Evolutionary conservation across 1,140 invertebrate genomes (phyloP).

Genomic region (Formica selysi): DNA sequence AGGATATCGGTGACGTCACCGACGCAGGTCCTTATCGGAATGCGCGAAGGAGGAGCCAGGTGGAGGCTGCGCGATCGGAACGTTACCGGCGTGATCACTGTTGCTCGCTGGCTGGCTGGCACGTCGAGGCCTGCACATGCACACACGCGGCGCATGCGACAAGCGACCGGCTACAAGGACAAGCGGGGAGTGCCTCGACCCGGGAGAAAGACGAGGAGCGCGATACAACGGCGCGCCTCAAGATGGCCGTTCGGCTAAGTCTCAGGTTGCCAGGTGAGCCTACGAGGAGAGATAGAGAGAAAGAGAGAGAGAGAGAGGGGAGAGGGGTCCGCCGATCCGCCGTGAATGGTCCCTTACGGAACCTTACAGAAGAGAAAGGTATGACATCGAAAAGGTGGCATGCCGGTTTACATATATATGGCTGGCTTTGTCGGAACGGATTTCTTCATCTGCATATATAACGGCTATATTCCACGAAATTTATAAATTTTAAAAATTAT

Average conservation of each 20-base stretch:
- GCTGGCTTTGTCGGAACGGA: slow-evolving; percentile 21
- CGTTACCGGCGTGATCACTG: background rate
- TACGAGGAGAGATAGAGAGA: slow-evolving; percentile 55
- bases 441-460: slow-evolving; percentile 18
- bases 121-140: slow-evolving; percentile 28
- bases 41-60: background rate
- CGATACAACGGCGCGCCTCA: slow-evolving; percentile 64
- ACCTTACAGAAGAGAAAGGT: slow-evolving; percentile 44
- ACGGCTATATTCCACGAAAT: slow-evolving; percentile 6
- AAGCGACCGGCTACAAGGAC: slow-evolving; percentile 58
- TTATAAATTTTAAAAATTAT: background rate
- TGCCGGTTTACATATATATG: too few relatives aligned
- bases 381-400: slow-evolving; percentile 39
- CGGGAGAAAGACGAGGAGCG: slow-evolving; percentile 67
- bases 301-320: slow-evolving; percentile 58
- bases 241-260: slow-evolving; percentile 76
- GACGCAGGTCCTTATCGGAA: background rate
- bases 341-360: slow-evolving; percentile 10
- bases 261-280: slow-evolving; percentile 70
- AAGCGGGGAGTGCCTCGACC: slow-evolving; percentile 48
- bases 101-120: background rate
- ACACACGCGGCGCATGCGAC: slow-evolving; percentile 53
- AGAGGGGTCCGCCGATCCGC: slow-evolving; percentile 42
- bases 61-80: background rate
- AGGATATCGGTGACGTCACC: slow-evolving; percentile 37